Base-by-base conservation (phyloP, 2,113 vertebrate genomes). In the Ptyas mucosa region DNA sequence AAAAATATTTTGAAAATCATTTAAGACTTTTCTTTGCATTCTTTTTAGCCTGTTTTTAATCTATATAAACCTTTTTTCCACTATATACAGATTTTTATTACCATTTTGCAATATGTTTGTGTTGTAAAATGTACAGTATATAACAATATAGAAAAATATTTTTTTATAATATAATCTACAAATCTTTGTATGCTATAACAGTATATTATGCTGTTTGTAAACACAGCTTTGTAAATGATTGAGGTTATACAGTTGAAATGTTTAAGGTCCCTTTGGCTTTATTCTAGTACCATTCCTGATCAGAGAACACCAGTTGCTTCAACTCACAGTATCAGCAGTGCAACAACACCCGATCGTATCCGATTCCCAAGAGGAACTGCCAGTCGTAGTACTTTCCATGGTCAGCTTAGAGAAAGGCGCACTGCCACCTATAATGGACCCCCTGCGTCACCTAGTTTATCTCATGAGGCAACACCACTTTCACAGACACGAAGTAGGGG, bases 401-500 rank as follows among this genome's bases (percentile, higher is more conserved):
- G 99, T 43, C 99, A 99, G 97, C 98, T 99, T 94, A 96, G 99
- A 12, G 99, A 99, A 95, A 98, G 98, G 14, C 98, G 99, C 92
- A 99, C 99, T 0, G 99, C 99, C 88, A 99, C 99, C 0, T 99
- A 99, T 96, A 99, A 99, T 0, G 99, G 99, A 24, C 99, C 99
- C 0, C 99, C 99, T 0, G 99, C 99, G 92, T 99, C 99, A 0
- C 99, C 99, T 95, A 99, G 99, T 29, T 98, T 99, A 85, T 99
- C 99, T 91, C 98, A 99, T 3, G 99, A 99, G 87, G 98, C 98
- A 85, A 98, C 99, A 0, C 98, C 98, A 0, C 97, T 99, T 85
- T 98, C 99, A 0, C 99, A 99, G 97, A 98, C 98, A 3, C 98
- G 99, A 96, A 98, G 98, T 97, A 97, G 99, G 39, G 99, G 98